phyloP scores from a whole-genome alignment of 2,888 invertebrate genomes.

The Congeria kusceri region DNA sequence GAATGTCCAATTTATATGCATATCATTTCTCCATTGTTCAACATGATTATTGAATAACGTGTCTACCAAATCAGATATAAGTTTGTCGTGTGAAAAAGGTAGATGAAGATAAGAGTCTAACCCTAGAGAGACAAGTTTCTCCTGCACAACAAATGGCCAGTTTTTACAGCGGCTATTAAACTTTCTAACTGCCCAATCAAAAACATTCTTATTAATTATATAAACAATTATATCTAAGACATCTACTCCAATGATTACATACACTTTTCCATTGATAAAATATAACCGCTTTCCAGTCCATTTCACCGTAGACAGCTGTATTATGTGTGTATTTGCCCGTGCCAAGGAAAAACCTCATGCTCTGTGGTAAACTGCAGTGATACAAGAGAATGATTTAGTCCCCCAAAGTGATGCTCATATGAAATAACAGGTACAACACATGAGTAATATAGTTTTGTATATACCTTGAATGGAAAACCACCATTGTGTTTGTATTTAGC shows the following conservation, averaged over 20 bases:
- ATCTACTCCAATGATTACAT: slow-evolving; percentile 6
- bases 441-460: slow-evolving; percentile 21
- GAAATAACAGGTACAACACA: slow-evolving; percentile 1
- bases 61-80: background rate
- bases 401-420: slow-evolving; percentile 28
- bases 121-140: too few species aligned
- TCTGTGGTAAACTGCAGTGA: slow-evolving; percentile 15
- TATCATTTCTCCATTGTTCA: background rate
- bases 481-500: slow-evolving; percentile 13
- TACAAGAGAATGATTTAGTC: background rate
- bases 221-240: background rate
- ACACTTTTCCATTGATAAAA: slow-evolving; percentile 10
- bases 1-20: background rate
- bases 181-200: background rate
- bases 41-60: background rate
- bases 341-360: slow-evolving; percentile 18
- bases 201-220: slow-evolving; percentile 5
- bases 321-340: slow-evolving; percentile 23
- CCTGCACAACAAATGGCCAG: background rate
- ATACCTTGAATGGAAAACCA: slow-evolving; percentile 22
- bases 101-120: too few species aligned
- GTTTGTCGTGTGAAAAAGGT: background rate
- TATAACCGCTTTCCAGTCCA: slow-evolving; percentile 13
- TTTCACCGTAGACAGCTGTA: slow-evolving; percentile 25
- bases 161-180: background rate